Base-by-base conservation (phyloP, 2,888 invertebrate genomes). In the Chrysotoxum bicinctum region DNA sequence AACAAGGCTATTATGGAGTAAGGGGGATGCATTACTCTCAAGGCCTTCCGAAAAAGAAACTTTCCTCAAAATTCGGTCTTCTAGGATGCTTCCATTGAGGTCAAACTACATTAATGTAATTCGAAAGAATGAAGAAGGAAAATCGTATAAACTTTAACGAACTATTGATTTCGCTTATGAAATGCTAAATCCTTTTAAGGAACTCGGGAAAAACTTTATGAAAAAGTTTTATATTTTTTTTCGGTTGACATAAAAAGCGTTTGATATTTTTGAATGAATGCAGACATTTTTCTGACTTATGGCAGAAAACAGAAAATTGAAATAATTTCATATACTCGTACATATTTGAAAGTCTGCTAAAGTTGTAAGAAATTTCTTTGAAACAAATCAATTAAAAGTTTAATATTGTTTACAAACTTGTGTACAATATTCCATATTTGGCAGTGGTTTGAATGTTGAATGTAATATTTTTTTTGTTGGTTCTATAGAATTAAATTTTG, bases 311-410 rank as follows among this genome's bases (percentile, higher is more conserved):
- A 40, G 5, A n/a, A 40, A 40, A 40, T 40, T 19, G 48, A 48
- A 9, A 10, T 19, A 14, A 5, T 12, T 43, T 45, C 26, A 9
- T 30, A 4, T 8, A 26, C 3, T 1, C 10, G 1, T 12, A 32
- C 10, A 37, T 56, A n/a, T 16, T 62, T 45, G 6, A 30, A 62
- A 45, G 8, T 16, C 19, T 14, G 8, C 7, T 5, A 30, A 32
- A 45, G 30, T 62, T 62, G 30, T 64, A 43, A 8, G 16, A 7
- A 30, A 45, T 45, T 16, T 45, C 19, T 48, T 66, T 35, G 10
- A 50, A 48, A 30, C 14, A 35, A 66, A 35, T 66, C n/a, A 35
- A 66, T 66, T 66, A 48, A 66, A 66, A 66, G 35, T 66, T 48
- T 10, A 21, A 50, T 16, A 50, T 66, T 48, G 21, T 21, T 66